A percentile compares a stretch with the other conserved stretches of the same genome.
These are phyloP conservation scores for Dasyurus viverrinus DNA, from an alignment of 2,113 vertebrate genomes.

Conservation along the genomic window DNA sequence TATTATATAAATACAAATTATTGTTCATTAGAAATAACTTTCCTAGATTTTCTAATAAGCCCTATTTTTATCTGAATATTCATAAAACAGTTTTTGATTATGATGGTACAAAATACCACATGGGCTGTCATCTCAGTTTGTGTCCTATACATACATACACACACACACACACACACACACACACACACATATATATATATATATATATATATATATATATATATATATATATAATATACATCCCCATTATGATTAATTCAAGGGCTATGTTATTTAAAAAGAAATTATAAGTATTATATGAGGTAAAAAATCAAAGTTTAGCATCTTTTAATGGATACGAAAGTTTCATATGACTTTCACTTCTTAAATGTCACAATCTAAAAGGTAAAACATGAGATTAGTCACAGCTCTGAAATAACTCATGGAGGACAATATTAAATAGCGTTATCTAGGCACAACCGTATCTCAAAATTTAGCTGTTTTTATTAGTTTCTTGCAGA, in stretches of 20 bases:
- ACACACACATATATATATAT: too few species aligned
- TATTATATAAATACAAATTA: neutral
- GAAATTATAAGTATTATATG: neutral
- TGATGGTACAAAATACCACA: neutral
- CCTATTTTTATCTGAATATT: neutral
- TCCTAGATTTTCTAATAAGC: neutral
- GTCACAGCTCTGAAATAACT: neutral
- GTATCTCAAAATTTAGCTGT: neutral
- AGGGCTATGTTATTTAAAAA: neutral
- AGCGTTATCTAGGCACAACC: neutral
- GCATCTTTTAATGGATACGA: neutral
- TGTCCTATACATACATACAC: neutral
- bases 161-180: too few species aligned
- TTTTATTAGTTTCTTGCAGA: neutral
- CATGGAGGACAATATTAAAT: neutral
- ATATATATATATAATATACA: too few species aligned
- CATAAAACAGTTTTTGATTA: neutral
- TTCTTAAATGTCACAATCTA: slow-evolving; percentile 2
- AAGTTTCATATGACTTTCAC: neutral
- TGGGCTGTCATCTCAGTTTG: neutral
- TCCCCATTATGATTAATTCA: neutral
- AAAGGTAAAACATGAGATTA: slow-evolving; percentile 5
- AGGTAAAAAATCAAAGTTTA: neutral
- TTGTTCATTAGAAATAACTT: neutral
- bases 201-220: too few species aligned